Percentiles rank a stretch among this genome's conserved stretches.
phyloP scores from a whole-genome alignment of 2,888 invertebrate species.

The Andrena chrysosceles region DNA sequence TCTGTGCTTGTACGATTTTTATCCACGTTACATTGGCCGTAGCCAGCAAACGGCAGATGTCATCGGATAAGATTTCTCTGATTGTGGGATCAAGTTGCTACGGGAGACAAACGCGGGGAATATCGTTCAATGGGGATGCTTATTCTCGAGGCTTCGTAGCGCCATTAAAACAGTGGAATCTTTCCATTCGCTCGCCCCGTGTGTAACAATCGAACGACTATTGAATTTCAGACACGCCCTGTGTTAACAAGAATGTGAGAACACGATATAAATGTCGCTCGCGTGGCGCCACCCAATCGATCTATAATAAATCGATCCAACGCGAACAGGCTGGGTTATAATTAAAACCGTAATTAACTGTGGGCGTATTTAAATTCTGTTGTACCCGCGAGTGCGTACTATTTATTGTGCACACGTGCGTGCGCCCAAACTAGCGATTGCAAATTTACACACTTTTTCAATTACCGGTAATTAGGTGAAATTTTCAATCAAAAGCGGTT shows the following conservation, averaged over 20 bases:
- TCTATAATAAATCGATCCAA: slow-evolving; percentile 23
- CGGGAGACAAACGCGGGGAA: neutral
- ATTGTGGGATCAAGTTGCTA: slow-evolving; percentile 8
- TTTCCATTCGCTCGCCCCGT: neutral
- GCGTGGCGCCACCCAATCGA: neutral
- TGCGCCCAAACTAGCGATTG: neutral
- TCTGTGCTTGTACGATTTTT: slow-evolving; percentile 9
- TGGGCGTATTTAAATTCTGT: slow-evolving; percentile 34
- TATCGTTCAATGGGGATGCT: slow-evolving; percentile 1
- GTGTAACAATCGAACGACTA: neutral
- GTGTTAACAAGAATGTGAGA: no score
- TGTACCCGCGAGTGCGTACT: neutral
- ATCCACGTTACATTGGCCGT: slow-evolving; percentile 14
- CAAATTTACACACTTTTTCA: no score
- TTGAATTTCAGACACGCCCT: neutral
- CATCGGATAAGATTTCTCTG: slow-evolving; percentile 21
- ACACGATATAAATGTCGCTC: no score
- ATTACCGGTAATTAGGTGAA: no score
- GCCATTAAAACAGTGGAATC: slow-evolving; percentile 7
- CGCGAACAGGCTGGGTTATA: slow-evolving; percentile 31
- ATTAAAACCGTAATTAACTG: slow-evolving; percentile 58
- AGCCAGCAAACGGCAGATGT: neutral
- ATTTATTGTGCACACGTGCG: slow-evolving; percentile 11
- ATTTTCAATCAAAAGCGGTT: no score
- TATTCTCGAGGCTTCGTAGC: neutral